Base-by-base conservation (phyloP, 2,113 vertebrate genomes). In the Melozone crissalis region DNA sequence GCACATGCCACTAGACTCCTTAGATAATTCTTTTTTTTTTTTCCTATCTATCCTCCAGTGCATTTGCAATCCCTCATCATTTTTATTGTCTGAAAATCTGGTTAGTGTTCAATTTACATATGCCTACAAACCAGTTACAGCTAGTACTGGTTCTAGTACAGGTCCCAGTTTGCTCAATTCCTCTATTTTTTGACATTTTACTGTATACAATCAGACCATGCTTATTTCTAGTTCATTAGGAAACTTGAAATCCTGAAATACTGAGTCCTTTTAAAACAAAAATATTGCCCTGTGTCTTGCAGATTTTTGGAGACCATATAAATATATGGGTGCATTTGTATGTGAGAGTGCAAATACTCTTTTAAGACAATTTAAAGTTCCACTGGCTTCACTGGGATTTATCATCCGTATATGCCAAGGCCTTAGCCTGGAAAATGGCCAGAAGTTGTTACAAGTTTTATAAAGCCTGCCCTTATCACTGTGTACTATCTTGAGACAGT, bases 21-120 rank as follows among this genome's bases (percentile, higher is more conserved):
- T 35, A 93, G 71, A 92, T 91, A 41, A 90, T 84, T 88, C 31
- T 87, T 71, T 94, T 71, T 71, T 94, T n/a, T n/a, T 71, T 61
- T 49, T 9, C 2, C 2, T 62, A 13, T 54, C 43, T 79, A 79
- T 72, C 33, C 44, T 86, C n/a, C 86, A 93, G 54, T 44, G 66
- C 68, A 73, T 95, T 94, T 92, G 52, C 88, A 94, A 90, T 58
- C 68, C 58, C 66, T 87, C 92, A 77, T 69, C 31, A 92, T 89
- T 95, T 87, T 92, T 92, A 85, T 23, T 92, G 86, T 78, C 77
- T 95, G 89, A 63, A 94, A 95, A 92, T 93, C 69, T 93, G 95
- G 78, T 95, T 91, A 87, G 55, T 80, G 61, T 95, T 94, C 83
- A 76, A 46, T 94, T 91, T 94, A 94, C 54, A 77, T 68, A 77